Conservation (phyloP, 2,113 vertebrate genomes). For the Mastomys natalensis region DNA sequence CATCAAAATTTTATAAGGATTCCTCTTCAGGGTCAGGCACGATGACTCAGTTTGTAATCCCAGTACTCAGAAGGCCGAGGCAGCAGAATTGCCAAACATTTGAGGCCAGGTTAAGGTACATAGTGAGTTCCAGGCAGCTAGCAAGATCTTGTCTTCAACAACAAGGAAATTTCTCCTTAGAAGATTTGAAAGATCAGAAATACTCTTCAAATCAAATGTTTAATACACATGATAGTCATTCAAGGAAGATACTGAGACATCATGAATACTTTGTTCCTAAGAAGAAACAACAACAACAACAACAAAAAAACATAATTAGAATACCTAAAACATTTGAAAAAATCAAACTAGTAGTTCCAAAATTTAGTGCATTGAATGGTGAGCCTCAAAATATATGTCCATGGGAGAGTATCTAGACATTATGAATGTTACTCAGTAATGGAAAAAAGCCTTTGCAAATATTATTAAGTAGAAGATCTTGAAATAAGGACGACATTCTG, state of each 20-base stretch:
- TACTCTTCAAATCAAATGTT: conserved; percentile 25
- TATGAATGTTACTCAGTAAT: not conserved
- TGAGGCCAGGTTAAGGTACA: not conserved
- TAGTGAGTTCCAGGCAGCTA: not conserved
- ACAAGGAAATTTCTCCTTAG: conserved; percentile 16
- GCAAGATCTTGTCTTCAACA: not conserved
- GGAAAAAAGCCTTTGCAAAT: not conserved
- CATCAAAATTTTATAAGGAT: conserved; percentile 52
- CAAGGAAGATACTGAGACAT: not conserved
- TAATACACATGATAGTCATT: not conserved
- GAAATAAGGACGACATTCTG: not conserved
- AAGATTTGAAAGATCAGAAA: conserved; percentile 37
- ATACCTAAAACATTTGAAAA: not conserved
- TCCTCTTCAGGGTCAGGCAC: not conserved
- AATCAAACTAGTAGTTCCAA: conserved; percentile 9
- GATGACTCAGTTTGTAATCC: not conserved
- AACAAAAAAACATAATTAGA: not conserved
- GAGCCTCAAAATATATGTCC: not conserved
- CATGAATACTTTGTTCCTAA: conserved; percentile 17
- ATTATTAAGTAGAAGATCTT: not conserved
- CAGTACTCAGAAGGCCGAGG: not conserved
- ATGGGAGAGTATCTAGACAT: not conserved
- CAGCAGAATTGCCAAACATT: not conserved
- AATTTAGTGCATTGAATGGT: not conserved
- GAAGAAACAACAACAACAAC: conserved; percentile 52